A percentile compares a stretch with the other conserved stretches of the same genome.
phyloP scores from a whole-genome alignment of 2,888 invertebrate genomes.

The Anorthoa munda region DNA sequence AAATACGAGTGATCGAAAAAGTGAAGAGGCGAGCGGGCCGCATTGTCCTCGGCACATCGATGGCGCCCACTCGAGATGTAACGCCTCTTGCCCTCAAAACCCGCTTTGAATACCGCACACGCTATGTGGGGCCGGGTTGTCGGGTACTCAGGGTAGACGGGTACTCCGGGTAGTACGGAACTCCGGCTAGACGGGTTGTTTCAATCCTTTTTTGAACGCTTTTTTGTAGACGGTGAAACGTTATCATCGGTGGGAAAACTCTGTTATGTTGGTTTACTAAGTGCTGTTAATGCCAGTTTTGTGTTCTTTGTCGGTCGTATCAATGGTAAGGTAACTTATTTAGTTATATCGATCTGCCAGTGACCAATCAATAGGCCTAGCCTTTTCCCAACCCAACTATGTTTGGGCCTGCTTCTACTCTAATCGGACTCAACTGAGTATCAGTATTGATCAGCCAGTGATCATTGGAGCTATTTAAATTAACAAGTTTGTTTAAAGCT shows the following conservation, averaged over 20 bases:
- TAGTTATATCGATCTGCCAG: no score
- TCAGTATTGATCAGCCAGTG: no score
- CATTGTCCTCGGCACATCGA: conserved; percentile 68
- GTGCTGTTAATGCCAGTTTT: neutral
- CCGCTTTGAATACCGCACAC: conserved; percentile 62
- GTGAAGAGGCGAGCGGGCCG: conserved; percentile 56
- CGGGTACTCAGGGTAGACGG: conserved; percentile 9
- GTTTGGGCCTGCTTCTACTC: no score
- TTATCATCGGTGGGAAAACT: conserved; percentile 11
- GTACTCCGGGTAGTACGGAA: conserved; percentile 7
- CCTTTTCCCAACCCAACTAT: no score
- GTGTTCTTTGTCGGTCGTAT: neutral
- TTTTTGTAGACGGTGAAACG: conserved; percentile 21
- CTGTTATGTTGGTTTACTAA: neutral
- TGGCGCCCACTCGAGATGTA: conserved; percentile 66
- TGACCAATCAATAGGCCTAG: no score
- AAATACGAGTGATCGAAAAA: conserved; percentile 68
- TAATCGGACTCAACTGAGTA: no score
- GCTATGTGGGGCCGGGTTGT: conserved; percentile 2
- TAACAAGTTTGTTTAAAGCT: no score
- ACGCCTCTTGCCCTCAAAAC: conserved; percentile 75
- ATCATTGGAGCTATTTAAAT: no score
- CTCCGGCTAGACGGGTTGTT: conserved; percentile 31
- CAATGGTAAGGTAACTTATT: neutral
- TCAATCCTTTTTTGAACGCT: conserved; percentile 15